These are phyloP conservation scores for Limanda limanda DNA, from an alignment of 2,113 vertebrate species.

Conservation along the genomic window DNA sequence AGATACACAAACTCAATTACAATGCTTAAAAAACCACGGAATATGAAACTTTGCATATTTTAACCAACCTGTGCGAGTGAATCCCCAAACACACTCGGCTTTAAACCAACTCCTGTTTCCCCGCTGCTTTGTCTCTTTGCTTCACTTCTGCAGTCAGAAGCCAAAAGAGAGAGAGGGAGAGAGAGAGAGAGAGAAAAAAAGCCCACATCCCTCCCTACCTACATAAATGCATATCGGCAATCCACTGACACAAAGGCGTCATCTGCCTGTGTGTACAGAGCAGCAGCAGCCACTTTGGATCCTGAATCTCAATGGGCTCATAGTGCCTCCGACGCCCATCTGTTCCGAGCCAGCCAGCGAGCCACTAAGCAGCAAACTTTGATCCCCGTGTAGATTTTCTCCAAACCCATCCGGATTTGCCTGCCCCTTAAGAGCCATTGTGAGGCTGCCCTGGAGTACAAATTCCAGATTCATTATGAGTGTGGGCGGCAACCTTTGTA, in stretches of 20 bases:
- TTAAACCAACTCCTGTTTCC: constrained; percentile 62
- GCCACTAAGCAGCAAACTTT: constrained; percentile 84
- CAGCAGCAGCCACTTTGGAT: constrained; percentile 84
- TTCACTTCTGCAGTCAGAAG: constrained; percentile 59
- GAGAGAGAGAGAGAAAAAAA: constrained; percentile 9
- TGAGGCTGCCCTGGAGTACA: constrained; percentile 77
- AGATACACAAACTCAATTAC: constrained; percentile 73
- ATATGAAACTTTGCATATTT: constrained; percentile 62
- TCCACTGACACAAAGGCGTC: constrained; percentile 78
- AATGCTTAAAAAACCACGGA: constrained; percentile 61
- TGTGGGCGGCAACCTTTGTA: constrained; percentile 82
- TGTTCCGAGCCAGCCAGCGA: constrained; percentile 83
- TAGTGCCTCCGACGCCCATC: constrained; percentile 84
- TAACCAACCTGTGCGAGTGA: constrained; percentile 60
- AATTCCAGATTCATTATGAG: constrained; percentile 85
- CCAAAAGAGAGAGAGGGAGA: constrained; percentile 52
- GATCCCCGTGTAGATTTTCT: constrained; percentile 84
- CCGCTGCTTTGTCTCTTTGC: constrained; percentile 66
- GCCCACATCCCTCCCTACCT: constrained; percentile 62
- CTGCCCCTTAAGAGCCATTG: constrained; percentile 80
- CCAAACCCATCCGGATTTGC: constrained; percentile 83
- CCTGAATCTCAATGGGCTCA: constrained; percentile 84
- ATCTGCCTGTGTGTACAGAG: constrained; percentile 80
- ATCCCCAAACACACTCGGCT: constrained; percentile 49
- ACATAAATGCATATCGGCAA: constrained; percentile 75